Evolutionary conservation across 2,888 invertebrate species (phyloP).

Genomic region (Erebia ligea): DNA sequence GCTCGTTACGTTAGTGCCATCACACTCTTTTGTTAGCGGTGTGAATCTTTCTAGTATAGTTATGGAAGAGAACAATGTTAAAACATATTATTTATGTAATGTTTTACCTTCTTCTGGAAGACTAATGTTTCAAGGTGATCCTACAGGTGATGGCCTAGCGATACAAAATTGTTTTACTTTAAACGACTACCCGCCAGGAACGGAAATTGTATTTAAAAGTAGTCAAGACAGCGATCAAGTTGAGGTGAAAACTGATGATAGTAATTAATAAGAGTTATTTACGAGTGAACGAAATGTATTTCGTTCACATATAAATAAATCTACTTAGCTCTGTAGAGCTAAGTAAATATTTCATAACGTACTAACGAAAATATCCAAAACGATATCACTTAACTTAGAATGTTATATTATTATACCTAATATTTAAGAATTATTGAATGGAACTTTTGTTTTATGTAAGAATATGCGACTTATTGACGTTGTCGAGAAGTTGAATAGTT

Average conservation of each 20-base stretch:
- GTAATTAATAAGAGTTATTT: not conserved
- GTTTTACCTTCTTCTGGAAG: not conserved
- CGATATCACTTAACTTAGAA: too few species aligned
- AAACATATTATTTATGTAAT: constrained; percentile 5
- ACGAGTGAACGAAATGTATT: too few species aligned
- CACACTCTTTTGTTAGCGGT: not conserved
- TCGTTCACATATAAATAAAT: too few species aligned
- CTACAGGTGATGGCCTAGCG: not conserved
- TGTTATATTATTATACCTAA: too few species aligned
- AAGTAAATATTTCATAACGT: too few species aligned
- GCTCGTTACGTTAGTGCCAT: not conserved
- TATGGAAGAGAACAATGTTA: not conserved
- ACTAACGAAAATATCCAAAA: too few species aligned
- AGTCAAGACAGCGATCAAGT: not conserved
- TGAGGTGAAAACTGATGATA: not conserved
- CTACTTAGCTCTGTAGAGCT: too few species aligned
- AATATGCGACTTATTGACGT: not conserved
- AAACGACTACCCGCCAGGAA: not conserved
- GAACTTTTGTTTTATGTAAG: not conserved
- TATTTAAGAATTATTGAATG: too few species aligned
- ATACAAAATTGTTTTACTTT: not conserved
- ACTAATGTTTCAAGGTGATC: not conserved
- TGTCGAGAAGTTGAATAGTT: not conserved
- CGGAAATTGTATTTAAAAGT: not conserved
- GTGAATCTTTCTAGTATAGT: not conserved